phyloP scores from a whole-genome alignment of 1,140 invertebrate species.

The Nautilus pompilius region DNA sequence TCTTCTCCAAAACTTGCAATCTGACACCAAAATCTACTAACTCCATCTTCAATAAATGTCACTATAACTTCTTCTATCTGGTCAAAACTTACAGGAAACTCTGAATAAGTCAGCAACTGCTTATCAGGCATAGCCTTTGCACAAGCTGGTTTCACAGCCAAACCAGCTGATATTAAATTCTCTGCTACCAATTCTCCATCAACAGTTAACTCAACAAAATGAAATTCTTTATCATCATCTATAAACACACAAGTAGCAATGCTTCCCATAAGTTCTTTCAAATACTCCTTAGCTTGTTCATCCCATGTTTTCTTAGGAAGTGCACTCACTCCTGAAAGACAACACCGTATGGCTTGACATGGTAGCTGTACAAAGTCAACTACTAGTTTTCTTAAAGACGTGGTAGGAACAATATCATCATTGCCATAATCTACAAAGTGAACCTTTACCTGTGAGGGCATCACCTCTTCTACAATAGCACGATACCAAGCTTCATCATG shows the following conservation, averaged over 20 bases:
- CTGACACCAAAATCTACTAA: slow-evolving; percentile 57
- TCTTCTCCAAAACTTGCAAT: slow-evolving; percentile 36
- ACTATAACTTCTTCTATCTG: slow-evolving; percentile 2
- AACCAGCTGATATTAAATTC: not conserved
- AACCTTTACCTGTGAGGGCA: slow-evolving; percentile 63
- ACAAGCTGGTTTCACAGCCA: not conserved
- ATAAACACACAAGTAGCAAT: not conserved
- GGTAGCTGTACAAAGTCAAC: slow-evolving; percentile 21
- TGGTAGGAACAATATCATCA: slow-evolving; percentile 36
- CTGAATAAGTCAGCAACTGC: not conserved
- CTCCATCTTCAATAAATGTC: not conserved
- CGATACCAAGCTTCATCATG: slow-evolving; percentile 74
- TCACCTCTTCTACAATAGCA: slow-evolving; percentile 66
- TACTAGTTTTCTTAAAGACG: slow-evolving; percentile 19
- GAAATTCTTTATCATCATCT: not conserved
- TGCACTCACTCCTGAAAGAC: slow-evolving; percentile 5
- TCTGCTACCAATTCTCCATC: not conserved
- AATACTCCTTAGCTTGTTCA: not conserved
- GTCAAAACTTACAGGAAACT: not conserved
- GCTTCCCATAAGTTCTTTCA: not conserved
- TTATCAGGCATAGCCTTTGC: not conserved
- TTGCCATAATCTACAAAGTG: slow-evolving; percentile 73
- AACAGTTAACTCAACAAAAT: not conserved
- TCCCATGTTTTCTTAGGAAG: not conserved
- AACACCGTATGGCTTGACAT: slow-evolving; percentile 29